Evolutionary conservation across 1,140 invertebrate genomes (phyloP).

Genomic region (Drosophila mayri): DNA sequence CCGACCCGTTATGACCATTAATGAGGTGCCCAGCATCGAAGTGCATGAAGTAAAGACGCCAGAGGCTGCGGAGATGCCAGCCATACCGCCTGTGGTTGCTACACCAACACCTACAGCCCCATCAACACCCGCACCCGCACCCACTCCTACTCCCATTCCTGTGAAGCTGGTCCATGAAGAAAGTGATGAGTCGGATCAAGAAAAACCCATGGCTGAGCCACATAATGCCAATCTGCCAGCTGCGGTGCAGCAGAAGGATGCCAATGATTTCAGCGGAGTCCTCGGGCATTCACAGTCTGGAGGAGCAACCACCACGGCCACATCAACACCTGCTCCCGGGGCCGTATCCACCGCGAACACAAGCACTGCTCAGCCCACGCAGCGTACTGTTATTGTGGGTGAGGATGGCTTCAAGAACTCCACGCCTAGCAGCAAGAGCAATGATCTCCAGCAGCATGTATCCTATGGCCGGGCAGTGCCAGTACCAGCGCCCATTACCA

Average conservation of each 20-base stretch:
- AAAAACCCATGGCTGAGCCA: constrained; percentile 22
- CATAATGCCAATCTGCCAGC: constrained; percentile 80
- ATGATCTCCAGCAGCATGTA: constrained; percentile 54
- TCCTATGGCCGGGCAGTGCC: constrained; percentile 46
- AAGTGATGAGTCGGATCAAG: constrained; percentile 54
- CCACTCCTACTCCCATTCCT: not conserved
- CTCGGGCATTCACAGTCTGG: constrained; percentile 26
- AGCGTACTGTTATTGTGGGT: constrained; percentile 74
- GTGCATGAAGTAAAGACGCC: constrained; percentile 71
- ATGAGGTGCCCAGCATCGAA: constrained; percentile 68
- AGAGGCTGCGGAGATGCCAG: constrained; percentile 30
- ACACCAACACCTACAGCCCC: not conserved
- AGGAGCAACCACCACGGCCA: not conserved
- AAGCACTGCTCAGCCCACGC: constrained; percentile 21
- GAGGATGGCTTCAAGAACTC: constrained; percentile 79
- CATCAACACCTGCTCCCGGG: constrained; percentile 4
- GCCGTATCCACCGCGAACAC: not conserved
- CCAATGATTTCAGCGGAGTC: constrained; percentile 76
- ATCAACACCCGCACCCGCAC: not conserved
- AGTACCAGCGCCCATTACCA: constrained; percentile 74
- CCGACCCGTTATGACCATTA: constrained; percentile 39
- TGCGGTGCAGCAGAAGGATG: constrained; percentile 76
- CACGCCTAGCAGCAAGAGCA: constrained; percentile 54
- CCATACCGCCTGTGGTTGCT: not conserved
- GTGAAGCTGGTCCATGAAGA: constrained; percentile 21